Evolutionary conservation across 2,113 vertebrate species (phyloP).

Genomic region (Mastomys natalensis): DNA sequence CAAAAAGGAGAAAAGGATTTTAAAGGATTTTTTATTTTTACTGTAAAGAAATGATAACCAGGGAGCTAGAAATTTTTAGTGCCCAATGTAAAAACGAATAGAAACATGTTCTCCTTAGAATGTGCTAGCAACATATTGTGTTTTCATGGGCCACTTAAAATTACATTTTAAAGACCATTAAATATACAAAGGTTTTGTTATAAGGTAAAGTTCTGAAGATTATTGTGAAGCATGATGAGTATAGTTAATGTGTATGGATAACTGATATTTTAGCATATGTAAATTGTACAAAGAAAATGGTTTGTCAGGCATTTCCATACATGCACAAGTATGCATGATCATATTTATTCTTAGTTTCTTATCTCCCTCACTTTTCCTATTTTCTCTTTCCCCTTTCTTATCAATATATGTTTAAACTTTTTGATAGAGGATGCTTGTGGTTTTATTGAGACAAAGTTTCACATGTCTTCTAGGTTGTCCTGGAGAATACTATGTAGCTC

Average conservation of each 20-base stretch:
- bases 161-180: neutral
- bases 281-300: neutral
- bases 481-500: neutral
- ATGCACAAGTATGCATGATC: neutral
- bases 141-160: neutral
- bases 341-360: neutral
- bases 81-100: neutral
- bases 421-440: neutral
- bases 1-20: neutral
- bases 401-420: neutral
- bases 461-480: neutral
- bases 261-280: neutral
- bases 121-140: neutral
- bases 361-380: neutral
- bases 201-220: neutral
- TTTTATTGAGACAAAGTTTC: neutral
- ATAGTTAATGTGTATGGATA: neutral
- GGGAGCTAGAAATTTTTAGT: neutral
- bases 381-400: neutral
- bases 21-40: neutral
- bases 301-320: neutral
- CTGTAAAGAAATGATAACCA: neutral
- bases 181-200: neutral
- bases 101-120: neutral
- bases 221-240: neutral